Percentiles rank a stretch among this genome's conserved stretches.
Evolutionary conservation across 2,797 vertebrate species (phyloP).

Genomic region (Masticophis lateralis): DNA sequence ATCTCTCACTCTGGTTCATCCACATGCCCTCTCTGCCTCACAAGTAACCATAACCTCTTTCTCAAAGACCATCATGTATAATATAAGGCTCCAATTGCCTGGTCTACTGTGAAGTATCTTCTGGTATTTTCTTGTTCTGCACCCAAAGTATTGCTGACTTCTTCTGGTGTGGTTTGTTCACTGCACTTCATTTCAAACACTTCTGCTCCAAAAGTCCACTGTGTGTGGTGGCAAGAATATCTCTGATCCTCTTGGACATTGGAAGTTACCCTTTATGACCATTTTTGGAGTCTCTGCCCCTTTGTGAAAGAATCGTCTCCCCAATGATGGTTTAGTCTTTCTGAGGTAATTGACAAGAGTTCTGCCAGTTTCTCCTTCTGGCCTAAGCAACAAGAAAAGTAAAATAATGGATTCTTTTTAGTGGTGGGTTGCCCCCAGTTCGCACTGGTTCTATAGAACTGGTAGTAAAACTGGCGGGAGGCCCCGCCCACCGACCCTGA

Average conservation of each 20-base stretch:
- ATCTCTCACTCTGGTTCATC: neutral
- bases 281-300: neutral
- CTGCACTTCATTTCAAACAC: neutral
- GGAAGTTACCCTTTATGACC: neutral
- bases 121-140: neutral
- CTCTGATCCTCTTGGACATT: neutral
- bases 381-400: neutral
- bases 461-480: too few species aligned
- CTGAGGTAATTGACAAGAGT: neutral
- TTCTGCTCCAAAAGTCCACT: neutral
- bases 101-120: neutral
- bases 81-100: neutral
- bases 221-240: neutral
- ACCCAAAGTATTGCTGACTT: neutral
- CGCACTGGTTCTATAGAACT: too few species aligned
- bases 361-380: neutral
- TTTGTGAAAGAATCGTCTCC: neutral
- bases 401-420: neutral
- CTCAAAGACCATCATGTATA: neutral
- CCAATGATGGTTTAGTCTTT: neutral
- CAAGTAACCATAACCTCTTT: neutral
- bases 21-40: neutral
- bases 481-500: too few species aligned
- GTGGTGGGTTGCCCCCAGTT: too few species aligned
- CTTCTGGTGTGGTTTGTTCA: neutral